These are phyloP conservation scores for Loris lydekkerianus DNA, from an alignment of 2,797 vertebrate genomes.

Conservation along the genomic window DNA sequence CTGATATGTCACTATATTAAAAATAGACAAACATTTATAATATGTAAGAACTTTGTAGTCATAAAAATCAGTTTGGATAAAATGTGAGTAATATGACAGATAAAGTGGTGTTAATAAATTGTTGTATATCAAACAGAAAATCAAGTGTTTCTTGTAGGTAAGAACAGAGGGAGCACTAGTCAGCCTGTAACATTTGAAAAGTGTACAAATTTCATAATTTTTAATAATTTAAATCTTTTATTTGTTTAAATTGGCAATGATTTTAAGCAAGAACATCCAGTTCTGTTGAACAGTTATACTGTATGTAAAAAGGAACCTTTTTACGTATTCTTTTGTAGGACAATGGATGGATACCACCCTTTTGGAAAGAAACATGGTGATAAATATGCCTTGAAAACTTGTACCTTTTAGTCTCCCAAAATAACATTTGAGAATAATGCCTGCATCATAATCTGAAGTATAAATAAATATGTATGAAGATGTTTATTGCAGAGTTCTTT, in stretches of 20 bases:
- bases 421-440: conserved; percentile 62
- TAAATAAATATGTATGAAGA: conserved; percentile 46
- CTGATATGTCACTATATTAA: neutral
- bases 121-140: neutral
- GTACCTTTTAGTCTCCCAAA: neutral
- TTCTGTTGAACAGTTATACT: neutral
- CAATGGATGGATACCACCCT: neutral
- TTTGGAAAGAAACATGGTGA: neutral
- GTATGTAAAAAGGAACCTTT: neutral
- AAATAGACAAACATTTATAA: neutral
- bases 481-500: conserved; percentile 57
- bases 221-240: neutral
- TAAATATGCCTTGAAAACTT: conserved; percentile 52
- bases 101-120: neutral
- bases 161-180: neutral
- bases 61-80: conserved; percentile 36
- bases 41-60: neutral
- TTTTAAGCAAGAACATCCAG: neutral
- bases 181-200: conserved; percentile 12
- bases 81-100: conserved; percentile 1
- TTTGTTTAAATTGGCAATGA: conserved; percentile 50
- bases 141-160: neutral
- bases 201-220: conserved; percentile 53
- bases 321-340: neutral
- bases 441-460: conserved; percentile 33